phyloP scores from a whole-genome alignment of 2,797 vertebrate species.

The Falco novaeseelandiae region DNA sequence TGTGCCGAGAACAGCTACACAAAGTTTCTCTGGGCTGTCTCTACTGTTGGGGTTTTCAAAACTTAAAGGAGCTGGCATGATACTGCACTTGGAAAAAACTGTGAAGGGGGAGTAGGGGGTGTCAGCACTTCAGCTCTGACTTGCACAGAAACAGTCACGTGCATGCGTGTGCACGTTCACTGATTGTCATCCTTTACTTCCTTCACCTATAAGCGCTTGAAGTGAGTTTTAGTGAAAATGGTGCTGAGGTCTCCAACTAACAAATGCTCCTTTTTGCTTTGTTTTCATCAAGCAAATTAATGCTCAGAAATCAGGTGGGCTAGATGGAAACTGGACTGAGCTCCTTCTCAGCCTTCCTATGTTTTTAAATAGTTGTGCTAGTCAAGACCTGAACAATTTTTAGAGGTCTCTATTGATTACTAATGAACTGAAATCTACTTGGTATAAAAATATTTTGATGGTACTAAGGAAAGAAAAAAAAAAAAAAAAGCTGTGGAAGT shows the following conservation, averaged over 20 bases:
- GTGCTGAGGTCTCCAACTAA: not conserved
- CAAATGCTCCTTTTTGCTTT: not conserved
- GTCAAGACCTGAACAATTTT: not conserved
- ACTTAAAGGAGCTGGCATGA: not conserved
- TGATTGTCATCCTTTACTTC: not conserved
- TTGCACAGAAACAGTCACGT: accelerated
- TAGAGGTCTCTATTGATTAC: not conserved
- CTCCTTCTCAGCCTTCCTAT: not conserved
- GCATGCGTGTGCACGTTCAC: accelerated
- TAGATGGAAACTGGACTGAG: not conserved
- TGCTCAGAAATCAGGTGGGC: not conserved
- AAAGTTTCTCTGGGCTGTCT: not conserved
- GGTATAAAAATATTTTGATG: not conserved
- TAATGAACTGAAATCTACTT: not conserved
- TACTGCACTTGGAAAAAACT: not conserved
- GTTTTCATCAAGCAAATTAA: not conserved
- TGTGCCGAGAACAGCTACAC: not conserved
- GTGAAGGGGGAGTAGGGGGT: not conserved
- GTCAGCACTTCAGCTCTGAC: not conserved
- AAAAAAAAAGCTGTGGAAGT: not conserved
- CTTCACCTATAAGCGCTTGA: not conserved
- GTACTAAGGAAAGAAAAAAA: not conserved
- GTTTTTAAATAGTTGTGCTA: not conserved
- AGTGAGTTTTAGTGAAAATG: not conserved
- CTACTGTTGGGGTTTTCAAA: not conserved